A percentile compares a stretch with the other conserved stretches of the same genome.
These are phyloP conservation scores for Dexiosoma caninum DNA, from an alignment of 2,888 invertebrate species.

Conservation along the genomic window DNA sequence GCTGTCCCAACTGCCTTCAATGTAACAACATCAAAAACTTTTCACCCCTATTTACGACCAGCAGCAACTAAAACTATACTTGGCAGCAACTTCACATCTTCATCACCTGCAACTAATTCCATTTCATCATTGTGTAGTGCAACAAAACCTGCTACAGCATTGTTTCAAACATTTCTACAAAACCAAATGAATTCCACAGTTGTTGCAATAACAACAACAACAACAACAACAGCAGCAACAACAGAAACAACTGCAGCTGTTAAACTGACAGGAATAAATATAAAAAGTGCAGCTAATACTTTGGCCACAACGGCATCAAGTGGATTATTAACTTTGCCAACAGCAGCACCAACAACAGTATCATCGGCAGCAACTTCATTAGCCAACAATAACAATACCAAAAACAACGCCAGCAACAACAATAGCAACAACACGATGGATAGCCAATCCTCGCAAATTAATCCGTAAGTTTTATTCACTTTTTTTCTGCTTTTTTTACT, in stretches of 20 bases:
- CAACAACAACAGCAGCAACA: no score
- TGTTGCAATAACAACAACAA: constrained; percentile 66
- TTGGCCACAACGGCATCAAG: constrained; percentile 63
- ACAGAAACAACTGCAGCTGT: no score
- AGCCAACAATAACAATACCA: constrained; percentile 61
- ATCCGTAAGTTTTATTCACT: constrained; percentile 59
- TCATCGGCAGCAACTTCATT: constrained; percentile 43
- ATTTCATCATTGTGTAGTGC: not conserved
- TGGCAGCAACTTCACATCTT: constrained; percentile 31
- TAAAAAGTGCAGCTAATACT: constrained; percentile 57
- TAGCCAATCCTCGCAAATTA: constrained; percentile 58
- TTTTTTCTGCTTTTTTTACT: constrained; percentile 4
- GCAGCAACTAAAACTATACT: constrained; percentile 39
- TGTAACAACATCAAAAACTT: constrained; percentile 71
- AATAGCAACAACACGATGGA: constrained; percentile 68
- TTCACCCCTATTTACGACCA: constrained; percentile 73
- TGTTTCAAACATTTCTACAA: constrained; percentile 73
- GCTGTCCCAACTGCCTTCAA: constrained; percentile 67
- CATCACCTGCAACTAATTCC: constrained; percentile 60
- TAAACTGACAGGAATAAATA: constrained; percentile 43
- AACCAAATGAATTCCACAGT: constrained; percentile 75
- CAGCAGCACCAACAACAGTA: constrained; percentile 55
- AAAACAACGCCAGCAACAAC: constrained; percentile 64
- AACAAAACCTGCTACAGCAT: constrained; percentile 69
- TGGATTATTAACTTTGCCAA: constrained; percentile 66